These are phyloP conservation scores for Willowsia nigromaculata DNA, from an alignment of 2,888 invertebrate species.

Conservation along the genomic window DNA sequence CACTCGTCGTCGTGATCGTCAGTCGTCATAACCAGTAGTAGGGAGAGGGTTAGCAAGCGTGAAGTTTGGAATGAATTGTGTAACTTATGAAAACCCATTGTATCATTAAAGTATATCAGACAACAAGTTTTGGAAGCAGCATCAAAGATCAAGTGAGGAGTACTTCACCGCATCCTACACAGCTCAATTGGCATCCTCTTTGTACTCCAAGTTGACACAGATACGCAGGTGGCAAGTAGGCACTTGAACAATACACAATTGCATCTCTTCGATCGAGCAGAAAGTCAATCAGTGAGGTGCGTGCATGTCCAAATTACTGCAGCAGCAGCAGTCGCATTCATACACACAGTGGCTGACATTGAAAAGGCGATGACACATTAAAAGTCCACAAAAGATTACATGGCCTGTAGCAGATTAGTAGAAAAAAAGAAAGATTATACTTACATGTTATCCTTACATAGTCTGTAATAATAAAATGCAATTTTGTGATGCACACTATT, in stretches of 20 bases:
- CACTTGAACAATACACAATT: constrained; percentile 9
- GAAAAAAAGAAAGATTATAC: constrained; percentile 34
- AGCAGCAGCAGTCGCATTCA: background rate
- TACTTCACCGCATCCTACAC: background rate
- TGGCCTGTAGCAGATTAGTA: constrained; percentile 36
- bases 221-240: background rate
- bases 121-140: background rate
- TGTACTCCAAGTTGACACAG: constrained; percentile 16
- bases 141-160: background rate
- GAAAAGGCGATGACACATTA: constrained; percentile 55
- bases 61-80: background rate
- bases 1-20: background rate
- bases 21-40: background rate
- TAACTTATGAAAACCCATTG: background rate
- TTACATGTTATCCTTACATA: constrained; percentile 47
- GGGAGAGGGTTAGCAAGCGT: too few relatives aligned
- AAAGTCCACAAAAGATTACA: constrained; percentile 23
- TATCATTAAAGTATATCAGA: background rate
- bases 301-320: constrained; percentile 8
- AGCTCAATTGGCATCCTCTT: background rate
- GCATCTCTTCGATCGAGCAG: constrained; percentile 47
- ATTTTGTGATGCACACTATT: constrained; percentile 23
- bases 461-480: constrained; percentile 47
- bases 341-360: constrained; percentile 28
- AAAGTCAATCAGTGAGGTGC: constrained; percentile 32